Base-by-base conservation (phyloP, 2,888 invertebrate genomes). In the Pseudococcus viburni region DNA sequence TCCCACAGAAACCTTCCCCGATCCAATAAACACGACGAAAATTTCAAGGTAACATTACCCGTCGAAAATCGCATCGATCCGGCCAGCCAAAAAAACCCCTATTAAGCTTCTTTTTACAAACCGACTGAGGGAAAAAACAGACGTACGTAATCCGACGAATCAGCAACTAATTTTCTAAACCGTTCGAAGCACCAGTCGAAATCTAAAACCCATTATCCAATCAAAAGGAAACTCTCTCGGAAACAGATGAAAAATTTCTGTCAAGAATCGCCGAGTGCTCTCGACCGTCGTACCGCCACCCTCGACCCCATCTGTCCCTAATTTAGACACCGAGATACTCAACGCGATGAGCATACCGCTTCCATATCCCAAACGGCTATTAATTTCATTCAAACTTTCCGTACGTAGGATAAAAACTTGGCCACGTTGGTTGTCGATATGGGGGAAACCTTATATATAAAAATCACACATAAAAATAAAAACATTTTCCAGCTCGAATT, bases 151-250 rank as follows among this genome's bases (percentile, higher is more conserved):
- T 64, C 64, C 64, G 64, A 64, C 64, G 64, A 64, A 64, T 64
- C 64, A 64, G 64, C 64, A 64, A 64, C 64, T 64, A 64, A 64
- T 64, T 64, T 51, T 22, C 19, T 64, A 64, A 64, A 64, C 3
- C 19, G 22, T 64, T 64, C 59, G 12, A 64, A 64, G 64, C 6
- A 22, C 8, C 73, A 42, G 9, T 42, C 33, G 33, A 33, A 73
- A 73, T 73, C 73, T 73, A 73, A 73, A 73, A 33, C 33, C 73
- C 73, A 73, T 73, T 73, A 73, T 33, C 73, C 73, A 73, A 73
- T 73, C 73, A 73, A 73, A 73, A 33, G 73, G 15, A 73, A 73
- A 73, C 73, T 73, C 73, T 73, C 33, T 64, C 4, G 64, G 22
- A 33, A 73, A 33, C 73, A 33, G 17, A 73, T 73, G 73, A 73